These are phyloP conservation scores for Cecidostiba fungosa DNA, from an alignment of 2,888 invertebrate genomes.

Conservation along the genomic window DNA sequence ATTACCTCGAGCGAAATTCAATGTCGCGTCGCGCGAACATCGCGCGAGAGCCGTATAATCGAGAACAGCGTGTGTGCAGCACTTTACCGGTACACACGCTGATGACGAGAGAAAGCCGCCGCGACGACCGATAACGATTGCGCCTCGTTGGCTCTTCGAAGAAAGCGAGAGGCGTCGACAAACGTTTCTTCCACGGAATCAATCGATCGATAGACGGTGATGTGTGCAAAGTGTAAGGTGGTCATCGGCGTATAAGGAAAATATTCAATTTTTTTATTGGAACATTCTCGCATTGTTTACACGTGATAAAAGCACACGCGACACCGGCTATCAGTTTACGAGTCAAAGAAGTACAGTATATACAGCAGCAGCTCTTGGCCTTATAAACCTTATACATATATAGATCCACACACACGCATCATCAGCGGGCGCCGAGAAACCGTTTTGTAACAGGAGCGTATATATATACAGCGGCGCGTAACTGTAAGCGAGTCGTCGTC, in stretches of 20 bases:
- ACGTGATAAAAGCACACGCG: too few relatives aligned
- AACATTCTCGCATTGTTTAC: too few relatives aligned
- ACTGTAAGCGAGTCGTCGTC: conserved; percentile 13
- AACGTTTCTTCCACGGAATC: neutral
- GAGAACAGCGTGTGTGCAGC: neutral
- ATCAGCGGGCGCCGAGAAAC: conserved; percentile 50
- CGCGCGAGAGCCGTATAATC: neutral
- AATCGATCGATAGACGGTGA: neutral
- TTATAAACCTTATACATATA: neutral
- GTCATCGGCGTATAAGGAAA: too few relatives aligned
- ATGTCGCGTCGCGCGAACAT: neutral
- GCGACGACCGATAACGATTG: neutral
- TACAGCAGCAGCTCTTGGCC: neutral
- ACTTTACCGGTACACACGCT: neutral
- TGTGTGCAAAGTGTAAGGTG: too few relatives aligned
- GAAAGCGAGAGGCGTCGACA: neutral
- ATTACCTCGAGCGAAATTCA: conserved; percentile 22
- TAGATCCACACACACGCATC: neutral
- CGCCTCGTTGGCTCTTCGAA: too few relatives aligned
- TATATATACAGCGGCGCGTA: conserved; percentile 40
- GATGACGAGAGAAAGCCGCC: neutral
- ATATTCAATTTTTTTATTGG: too few relatives aligned
- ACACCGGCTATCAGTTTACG: neutral
- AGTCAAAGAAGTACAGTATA: neutral
- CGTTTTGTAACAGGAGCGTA: conserved; percentile 63